Percentiles rank a stretch among this genome's conserved stretches.
phyloP scores from a whole-genome alignment of 2,888 invertebrate genomes.

The Spialia ferax region DNA sequence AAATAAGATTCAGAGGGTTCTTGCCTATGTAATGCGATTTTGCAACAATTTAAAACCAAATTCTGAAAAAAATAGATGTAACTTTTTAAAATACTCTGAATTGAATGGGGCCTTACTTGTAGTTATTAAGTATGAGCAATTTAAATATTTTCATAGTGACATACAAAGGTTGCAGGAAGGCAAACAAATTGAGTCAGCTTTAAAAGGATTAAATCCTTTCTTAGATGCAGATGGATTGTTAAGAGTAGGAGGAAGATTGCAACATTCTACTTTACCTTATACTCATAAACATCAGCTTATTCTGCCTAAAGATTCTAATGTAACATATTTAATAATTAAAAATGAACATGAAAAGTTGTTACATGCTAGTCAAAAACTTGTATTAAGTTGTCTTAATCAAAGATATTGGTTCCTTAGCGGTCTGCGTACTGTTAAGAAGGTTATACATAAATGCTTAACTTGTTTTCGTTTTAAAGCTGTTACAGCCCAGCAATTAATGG shows the following conservation, averaged over 20 bases:
- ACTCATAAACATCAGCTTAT: neutral
- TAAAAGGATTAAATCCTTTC: neutral
- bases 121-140: neutral
- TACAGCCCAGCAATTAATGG: neutral
- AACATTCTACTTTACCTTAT: neutral
- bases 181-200: neutral
- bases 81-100: neutral
- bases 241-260: slow-evolving; percentile 5
- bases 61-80: too few relatives aligned
- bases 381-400: neutral
- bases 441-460: slow-evolving; percentile 1
- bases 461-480: neutral
- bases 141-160: neutral
- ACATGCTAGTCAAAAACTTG: neutral
- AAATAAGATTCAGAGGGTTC: too few relatives aligned
- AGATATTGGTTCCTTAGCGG: neutral
- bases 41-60: too few relatives aligned
- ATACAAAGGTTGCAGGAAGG: neutral
- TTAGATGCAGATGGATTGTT: slow-evolving; percentile 3
- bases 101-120: neutral
- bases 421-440: neutral
- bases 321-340: neutral
- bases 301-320: neutral
- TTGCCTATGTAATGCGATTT: too few relatives aligned
- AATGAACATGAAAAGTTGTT: neutral